phyloP scores from a whole-genome alignment of 2,797 vertebrate genomes.

The Sebastes melanostomus region DNA sequence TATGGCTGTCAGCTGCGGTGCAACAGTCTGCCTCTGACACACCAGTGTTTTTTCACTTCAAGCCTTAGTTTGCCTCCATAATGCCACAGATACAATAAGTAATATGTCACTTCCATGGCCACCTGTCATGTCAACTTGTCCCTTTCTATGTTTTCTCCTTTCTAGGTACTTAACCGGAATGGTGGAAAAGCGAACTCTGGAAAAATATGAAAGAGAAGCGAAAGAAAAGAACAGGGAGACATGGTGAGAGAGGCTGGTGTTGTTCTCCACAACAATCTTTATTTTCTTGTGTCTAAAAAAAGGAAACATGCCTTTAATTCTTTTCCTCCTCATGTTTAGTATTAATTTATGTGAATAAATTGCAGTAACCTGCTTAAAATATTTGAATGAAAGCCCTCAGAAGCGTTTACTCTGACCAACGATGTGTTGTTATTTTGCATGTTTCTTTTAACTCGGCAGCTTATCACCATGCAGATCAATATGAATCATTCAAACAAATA shows the following conservation, averaged over 20 bases:
- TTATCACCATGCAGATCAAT: no score
- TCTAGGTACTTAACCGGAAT: conserved; percentile 97
- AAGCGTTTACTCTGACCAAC: background rate
- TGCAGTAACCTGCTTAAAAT: background rate
- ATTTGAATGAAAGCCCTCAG: background rate
- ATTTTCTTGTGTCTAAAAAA: background rate
- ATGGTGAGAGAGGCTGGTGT: conserved; percentile 82
- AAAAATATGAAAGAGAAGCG: conserved; percentile 99
- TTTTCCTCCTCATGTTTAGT: background rate
- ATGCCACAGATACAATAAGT: background rate
- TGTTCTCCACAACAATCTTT: background rate
- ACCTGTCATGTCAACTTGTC: background rate
- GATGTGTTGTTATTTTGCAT: background rate
- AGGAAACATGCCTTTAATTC: background rate
- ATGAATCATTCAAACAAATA: background rate
- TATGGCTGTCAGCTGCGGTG: background rate
- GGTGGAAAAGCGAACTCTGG: conserved; percentile 99
- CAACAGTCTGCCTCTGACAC: background rate
- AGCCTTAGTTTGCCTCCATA: background rate
- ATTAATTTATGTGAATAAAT: background rate
- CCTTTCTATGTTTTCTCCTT: background rate
- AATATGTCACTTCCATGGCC: background rate
- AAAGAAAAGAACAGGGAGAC: conserved; percentile 99
- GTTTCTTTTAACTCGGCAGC: background rate
- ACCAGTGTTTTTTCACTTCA: background rate